These are phyloP conservation scores for Hydrolagus affinis DNA, from an alignment of 2,113 vertebrate species.

Conservation along the genomic window DNA sequence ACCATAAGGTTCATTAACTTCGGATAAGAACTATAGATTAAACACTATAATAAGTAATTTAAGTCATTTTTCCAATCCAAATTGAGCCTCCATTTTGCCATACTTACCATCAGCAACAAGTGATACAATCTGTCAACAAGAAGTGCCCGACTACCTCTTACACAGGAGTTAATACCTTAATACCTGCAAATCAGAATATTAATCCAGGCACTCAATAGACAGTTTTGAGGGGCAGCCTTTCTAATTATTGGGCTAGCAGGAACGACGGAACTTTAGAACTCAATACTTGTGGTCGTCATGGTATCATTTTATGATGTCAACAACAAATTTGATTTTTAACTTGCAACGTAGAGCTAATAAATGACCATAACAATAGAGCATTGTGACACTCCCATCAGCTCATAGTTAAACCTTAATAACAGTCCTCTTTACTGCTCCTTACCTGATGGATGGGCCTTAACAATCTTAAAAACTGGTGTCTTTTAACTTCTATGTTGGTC, in stretches of 20 bases:
- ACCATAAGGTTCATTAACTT: too few relatives aligned
- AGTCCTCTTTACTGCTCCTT: neutral
- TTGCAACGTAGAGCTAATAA: neutral
- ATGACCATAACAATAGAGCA: neutral
- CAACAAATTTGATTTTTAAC: conserved; percentile 25
- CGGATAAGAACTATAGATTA: too few relatives aligned
- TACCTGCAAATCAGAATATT: too few relatives aligned
- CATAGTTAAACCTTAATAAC: neutral
- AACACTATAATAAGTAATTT: too few relatives aligned
- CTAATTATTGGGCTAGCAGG: neutral
- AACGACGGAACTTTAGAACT: neutral
- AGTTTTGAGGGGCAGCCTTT: neutral
- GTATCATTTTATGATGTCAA: conserved; percentile 14
- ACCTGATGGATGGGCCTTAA: neutral
- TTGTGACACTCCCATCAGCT: conserved; percentile 16
- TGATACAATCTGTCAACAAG: too few relatives aligned
- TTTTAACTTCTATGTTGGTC: neutral
- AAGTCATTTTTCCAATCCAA: too few relatives aligned
- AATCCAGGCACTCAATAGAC: too few relatives aligned
- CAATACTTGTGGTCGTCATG: neutral
- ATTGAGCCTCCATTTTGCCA: too few relatives aligned
- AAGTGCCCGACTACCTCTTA: too few relatives aligned
- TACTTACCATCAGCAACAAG: too few relatives aligned
- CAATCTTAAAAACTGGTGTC: neutral
- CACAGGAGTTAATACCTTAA: too few relatives aligned